Evolutionary conservation across 1,140 invertebrate species (phyloP).

Genomic region (Aporrectodea caliginosa): DNA sequence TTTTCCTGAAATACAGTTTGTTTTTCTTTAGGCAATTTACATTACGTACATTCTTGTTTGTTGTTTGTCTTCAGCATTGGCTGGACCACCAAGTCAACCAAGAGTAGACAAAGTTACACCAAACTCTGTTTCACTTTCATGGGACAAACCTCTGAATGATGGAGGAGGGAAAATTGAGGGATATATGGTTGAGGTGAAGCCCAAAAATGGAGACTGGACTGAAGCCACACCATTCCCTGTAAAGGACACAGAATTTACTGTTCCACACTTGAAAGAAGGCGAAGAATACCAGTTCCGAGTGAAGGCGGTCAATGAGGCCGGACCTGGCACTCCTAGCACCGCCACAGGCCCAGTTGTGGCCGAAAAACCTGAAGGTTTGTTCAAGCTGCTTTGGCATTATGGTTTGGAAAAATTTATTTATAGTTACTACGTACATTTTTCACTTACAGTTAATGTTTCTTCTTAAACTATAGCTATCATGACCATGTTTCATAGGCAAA

Average conservation of each 20-base stretch:
- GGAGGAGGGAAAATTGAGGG: slow-evolving; percentile 93
- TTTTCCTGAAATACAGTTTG: too few species aligned
- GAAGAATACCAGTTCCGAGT: slow-evolving; percentile 94
- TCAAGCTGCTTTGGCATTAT: too few species aligned
- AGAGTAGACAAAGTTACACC: slow-evolving; percentile 89
- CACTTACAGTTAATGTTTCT: too few species aligned
- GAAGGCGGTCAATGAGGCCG: slow-evolving; percentile 83
- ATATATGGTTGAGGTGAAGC: slow-evolving; percentile 95
- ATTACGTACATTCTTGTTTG: too few species aligned
- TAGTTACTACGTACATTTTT: too few species aligned
- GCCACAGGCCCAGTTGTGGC: slow-evolving; percentile 41
- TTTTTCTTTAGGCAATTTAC: too few species aligned
- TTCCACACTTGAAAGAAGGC: slow-evolving; percentile 85
- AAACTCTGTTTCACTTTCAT: slow-evolving; percentile 94
- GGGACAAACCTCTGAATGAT: slow-evolving; percentile 88
- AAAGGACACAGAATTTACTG: slow-evolving; percentile 55
- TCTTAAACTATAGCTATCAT: too few species aligned
- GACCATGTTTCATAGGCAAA: too few species aligned
- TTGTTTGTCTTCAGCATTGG: slow-evolving; percentile 62
- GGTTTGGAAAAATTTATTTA: too few species aligned
- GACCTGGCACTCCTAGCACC: slow-evolving; percentile 45
- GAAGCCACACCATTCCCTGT: slow-evolving; percentile 84
- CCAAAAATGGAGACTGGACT: slow-evolving; percentile 80
- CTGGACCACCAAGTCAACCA: slow-evolving; percentile 83
- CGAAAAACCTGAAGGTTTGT: slow-evolving; percentile 34